A percentile compares a stretch with the other conserved stretches of the same genome.
These are phyloP conservation scores for Erethizon dorsatum DNA, from an alignment of 2,797 vertebrate species.

Conservation along the genomic window DNA sequence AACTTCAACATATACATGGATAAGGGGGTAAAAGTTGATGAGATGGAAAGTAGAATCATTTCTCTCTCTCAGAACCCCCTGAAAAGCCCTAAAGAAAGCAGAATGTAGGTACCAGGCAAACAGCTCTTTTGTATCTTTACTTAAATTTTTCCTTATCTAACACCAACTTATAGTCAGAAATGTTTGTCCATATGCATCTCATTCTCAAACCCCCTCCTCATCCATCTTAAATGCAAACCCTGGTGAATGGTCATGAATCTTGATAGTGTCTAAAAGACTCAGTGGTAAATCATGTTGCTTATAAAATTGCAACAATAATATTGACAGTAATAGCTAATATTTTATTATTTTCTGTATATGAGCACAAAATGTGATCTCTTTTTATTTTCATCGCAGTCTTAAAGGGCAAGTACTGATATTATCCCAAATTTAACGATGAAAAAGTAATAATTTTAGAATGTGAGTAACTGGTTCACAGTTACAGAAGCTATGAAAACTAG, in stretches of 20 bases:
- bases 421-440: constrained; percentile 18
- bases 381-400: not conserved
- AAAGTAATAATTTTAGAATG: constrained; percentile 25
- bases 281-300: not conserved
- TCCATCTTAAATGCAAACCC: not conserved
- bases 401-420: not conserved
- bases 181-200: not conserved
- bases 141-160: not conserved
- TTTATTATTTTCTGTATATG: not conserved
- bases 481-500: not conserved
- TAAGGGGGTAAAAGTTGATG: not conserved
- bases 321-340: not conserved
- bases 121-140: not conserved
- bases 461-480: not conserved
- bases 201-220: not conserved
- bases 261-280: not conserved
- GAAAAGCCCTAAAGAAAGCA: not conserved
- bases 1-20: not conserved
- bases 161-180: not conserved
- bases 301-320: not conserved
- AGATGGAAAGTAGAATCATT: not conserved
- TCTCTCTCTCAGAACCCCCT: not conserved
- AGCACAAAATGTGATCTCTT: not conserved
- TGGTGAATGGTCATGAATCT: not conserved
- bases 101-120: not conserved